Conservation (phyloP, 2,888 invertebrate species). For the Cosmopolites sordidus region DNA sequence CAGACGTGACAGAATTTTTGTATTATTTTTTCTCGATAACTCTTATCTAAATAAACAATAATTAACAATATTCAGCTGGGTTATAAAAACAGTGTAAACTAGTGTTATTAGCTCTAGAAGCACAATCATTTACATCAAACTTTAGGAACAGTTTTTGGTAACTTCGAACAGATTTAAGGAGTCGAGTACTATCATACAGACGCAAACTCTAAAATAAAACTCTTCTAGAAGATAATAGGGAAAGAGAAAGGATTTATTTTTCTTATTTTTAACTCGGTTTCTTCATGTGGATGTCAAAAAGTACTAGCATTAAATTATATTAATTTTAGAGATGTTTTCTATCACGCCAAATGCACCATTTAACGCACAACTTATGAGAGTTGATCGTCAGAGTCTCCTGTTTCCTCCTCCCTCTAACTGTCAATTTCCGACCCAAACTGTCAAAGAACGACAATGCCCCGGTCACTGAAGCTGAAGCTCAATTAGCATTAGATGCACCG, state of each 20-base stretch:
- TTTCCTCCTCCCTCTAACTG: slow-evolving; percentile 26
- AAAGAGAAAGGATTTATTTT: slow-evolving; percentile 39
- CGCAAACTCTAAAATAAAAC: background rate
- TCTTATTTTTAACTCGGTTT: slow-evolving; percentile 41
- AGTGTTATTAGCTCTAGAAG: slow-evolving; percentile 37
- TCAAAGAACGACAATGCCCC: background rate
- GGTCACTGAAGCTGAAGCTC: background rate
- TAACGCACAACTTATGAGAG: slow-evolving; percentile 38
- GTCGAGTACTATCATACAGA: slow-evolving; percentile 26
- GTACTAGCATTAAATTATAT: slow-evolving; percentile 43
- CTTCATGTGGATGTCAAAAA: slow-evolving; percentile 43
- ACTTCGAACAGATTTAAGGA: slow-evolving; percentile 38
- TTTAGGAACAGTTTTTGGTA: background rate
- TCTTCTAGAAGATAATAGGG: too few relatives aligned
- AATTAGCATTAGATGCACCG: slow-evolving; percentile 21
- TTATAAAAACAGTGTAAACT: too few relatives aligned
- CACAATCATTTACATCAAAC: slow-evolving; percentile 40
- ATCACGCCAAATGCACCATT: slow-evolving; percentile 40
- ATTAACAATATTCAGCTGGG: too few relatives aligned
- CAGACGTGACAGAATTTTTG: too few relatives aligned
- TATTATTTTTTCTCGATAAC: too few relatives aligned
- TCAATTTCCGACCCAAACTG: slow-evolving; percentile 14
- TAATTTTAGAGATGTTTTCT: slow-evolving; percentile 41
- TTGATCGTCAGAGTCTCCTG: slow-evolving; percentile 16
- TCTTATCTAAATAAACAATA: too few relatives aligned